Evolutionary conservation across 2,113 vertebrate species (phyloP).

Genomic region (Sclerurus mexicanus): DNA sequence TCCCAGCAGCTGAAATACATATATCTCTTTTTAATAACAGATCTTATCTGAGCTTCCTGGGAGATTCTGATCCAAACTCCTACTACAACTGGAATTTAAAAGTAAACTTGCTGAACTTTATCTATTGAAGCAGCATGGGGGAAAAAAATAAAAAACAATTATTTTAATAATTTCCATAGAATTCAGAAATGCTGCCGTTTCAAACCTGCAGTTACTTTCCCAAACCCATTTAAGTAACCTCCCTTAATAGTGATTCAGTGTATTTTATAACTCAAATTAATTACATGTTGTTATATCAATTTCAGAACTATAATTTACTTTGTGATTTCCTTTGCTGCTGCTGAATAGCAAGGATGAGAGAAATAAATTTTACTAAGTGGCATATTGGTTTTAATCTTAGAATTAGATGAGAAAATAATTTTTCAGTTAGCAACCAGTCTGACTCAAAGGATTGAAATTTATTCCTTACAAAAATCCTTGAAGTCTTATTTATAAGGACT

Average conservation of each 20-base stretch:
- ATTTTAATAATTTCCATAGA: background rate
- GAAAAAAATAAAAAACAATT: background rate
- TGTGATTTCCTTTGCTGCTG: background rate
- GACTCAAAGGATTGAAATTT: background rate
- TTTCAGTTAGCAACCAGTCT: background rate
- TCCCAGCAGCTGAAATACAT: background rate
- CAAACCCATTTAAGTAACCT: background rate
- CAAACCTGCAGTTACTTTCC: background rate
- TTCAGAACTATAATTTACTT: background rate
- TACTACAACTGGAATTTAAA: conserved; percentile 6
- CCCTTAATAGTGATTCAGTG: background rate
- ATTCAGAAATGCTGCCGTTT: background rate
- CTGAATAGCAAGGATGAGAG: background rate
- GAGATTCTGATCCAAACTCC: background rate
- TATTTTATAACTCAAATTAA: background rate
- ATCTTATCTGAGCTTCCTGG: conserved; percentile 10
- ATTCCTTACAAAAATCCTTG: background rate
- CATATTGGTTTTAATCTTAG: background rate
- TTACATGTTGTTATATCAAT: background rate
- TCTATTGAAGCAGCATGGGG: background rate
- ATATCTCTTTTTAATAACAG: background rate
- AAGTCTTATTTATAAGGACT: background rate
- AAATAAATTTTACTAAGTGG: background rate
- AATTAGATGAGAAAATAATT: background rate
- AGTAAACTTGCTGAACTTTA: background rate